These are phyloP conservation scores for Bugula neritina DNA, from an alignment of 2,888 invertebrate genomes.

Conservation along the genomic window DNA sequence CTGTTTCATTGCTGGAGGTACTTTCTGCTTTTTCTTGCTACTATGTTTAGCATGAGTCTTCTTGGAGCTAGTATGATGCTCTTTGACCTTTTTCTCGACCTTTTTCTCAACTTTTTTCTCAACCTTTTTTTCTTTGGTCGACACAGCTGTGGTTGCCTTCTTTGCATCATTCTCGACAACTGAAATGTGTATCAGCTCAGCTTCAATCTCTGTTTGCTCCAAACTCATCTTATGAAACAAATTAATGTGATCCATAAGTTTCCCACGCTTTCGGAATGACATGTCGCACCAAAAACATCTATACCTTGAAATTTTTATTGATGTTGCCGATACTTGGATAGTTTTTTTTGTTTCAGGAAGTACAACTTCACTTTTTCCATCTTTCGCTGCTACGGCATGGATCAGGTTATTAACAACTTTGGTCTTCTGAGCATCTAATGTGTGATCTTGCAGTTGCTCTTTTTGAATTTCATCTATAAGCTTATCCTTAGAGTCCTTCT, in stretches of 20 bases:
- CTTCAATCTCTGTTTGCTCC: slow-evolving; percentile 11
- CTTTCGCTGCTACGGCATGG: neutral
- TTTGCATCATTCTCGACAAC: neutral
- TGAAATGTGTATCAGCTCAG: neutral
- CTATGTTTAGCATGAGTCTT: neutral
- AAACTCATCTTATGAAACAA: slow-evolving; percentile 23
- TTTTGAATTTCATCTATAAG: neutral
- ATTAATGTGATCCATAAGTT: slow-evolving; percentile 26
- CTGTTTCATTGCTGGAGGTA: neutral
- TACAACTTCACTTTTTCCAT: neutral
- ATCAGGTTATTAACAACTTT: slow-evolving; percentile 5
- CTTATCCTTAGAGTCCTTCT: neutral
- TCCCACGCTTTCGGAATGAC: slow-evolving; percentile 24
- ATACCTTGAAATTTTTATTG: slow-evolving; percentile 14
- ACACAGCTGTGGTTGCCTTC: neutral
- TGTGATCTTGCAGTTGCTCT: neutral
- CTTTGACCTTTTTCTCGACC: neutral
- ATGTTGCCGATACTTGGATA: neutral
- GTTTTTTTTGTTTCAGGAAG: neutral
- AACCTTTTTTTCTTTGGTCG: neutral
- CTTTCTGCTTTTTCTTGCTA: neutral
- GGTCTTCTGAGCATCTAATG: neutral
- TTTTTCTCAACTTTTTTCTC: neutral
- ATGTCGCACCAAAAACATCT: slow-evolving; percentile 25
- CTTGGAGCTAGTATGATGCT: neutral